These are phyloP conservation scores for Trematocara marginatum DNA, from an alignment of 2,113 vertebrate species.

Conservation along the genomic window DNA sequence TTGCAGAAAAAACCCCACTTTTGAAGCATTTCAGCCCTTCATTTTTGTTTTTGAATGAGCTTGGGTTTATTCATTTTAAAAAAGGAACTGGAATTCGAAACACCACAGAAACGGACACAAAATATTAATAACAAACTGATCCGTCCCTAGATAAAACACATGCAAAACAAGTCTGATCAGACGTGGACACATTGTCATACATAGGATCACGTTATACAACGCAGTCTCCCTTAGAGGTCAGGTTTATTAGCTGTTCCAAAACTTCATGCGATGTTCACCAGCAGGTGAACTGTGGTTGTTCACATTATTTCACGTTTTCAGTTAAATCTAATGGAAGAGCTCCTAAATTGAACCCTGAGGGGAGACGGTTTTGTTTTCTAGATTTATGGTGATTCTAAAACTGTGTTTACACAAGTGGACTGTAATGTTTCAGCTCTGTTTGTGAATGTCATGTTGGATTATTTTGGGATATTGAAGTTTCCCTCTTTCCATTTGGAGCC, in stretches of 20 bases:
- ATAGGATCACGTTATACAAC: not conserved
- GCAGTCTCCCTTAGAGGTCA: not conserved
- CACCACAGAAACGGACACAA: not conserved
- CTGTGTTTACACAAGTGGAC: slow-evolving; percentile 2
- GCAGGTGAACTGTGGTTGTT: not conserved
- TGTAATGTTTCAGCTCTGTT: slow-evolving; percentile 13
- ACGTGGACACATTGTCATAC: not conserved
- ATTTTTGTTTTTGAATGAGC: not conserved
- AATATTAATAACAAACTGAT: not conserved
- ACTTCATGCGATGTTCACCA: not conserved
- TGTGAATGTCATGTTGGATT: slow-evolving; percentile 32
- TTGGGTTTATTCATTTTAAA: not conserved
- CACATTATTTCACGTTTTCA: not conserved
- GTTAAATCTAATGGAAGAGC: not conserved
- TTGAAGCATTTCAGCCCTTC: not conserved
- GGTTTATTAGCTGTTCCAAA: not conserved
- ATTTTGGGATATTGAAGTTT: slow-evolving; percentile 17
- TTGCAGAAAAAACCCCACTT: fast-evolving
- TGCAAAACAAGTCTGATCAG: not conserved
- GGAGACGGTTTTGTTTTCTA: not conserved
- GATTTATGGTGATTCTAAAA: not conserved
- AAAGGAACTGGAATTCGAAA: not conserved
- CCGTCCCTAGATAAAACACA: not conserved
- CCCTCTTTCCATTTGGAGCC: slow-evolving; percentile 21
- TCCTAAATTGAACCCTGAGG: not conserved